These are phyloP conservation scores for Myathropa florea DNA, from an alignment of 2,888 invertebrate species.

Conservation along the genomic window DNA sequence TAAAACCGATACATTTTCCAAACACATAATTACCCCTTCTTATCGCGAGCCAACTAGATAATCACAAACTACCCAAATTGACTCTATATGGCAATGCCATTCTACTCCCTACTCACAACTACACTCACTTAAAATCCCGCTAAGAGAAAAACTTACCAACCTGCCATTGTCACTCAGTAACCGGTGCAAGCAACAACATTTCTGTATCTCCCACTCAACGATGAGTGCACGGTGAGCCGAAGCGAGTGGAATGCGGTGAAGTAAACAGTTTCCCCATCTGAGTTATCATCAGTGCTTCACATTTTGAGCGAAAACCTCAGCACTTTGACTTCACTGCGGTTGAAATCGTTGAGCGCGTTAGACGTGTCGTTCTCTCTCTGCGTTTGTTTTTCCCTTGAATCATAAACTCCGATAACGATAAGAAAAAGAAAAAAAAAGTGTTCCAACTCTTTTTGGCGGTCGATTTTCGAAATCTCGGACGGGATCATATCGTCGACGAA, in stretches of 20 bases:
- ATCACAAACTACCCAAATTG: not conserved
- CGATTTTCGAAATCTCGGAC: slow-evolving; percentile 44
- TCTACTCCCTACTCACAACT: not conserved
- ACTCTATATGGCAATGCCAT: not conserved
- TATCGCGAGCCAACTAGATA: not conserved
- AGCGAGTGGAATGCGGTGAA: slow-evolving; percentile 31
- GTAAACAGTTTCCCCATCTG: slow-evolving; percentile 33
- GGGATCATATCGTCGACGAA: slow-evolving; percentile 32
- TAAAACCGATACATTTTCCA: too few relatives aligned
- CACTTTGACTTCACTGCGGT: slow-evolving; percentile 39
- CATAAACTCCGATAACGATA: slow-evolving; percentile 36
- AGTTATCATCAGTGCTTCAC: slow-evolving; percentile 18
- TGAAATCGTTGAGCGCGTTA: slow-evolving; percentile 38
- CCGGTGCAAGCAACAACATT: not conserved
- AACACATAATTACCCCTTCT: too few relatives aligned
- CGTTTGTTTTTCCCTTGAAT: not conserved
- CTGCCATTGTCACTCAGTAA: not conserved
- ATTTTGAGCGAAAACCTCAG: slow-evolving; percentile 23
- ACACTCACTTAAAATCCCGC: not conserved
- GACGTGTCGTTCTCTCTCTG: slow-evolving; percentile 19
- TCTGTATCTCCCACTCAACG: slow-evolving; percentile 11
- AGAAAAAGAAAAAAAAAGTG: slow-evolving; percentile 2
- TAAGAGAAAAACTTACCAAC: not conserved
- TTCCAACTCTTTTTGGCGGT: slow-evolving; percentile 55
- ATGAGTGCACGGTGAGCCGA: not conserved